Evolutionary conservation across 2,797 vertebrate genomes (phyloP).

Genomic region (Thamnophis elegans): DNA sequence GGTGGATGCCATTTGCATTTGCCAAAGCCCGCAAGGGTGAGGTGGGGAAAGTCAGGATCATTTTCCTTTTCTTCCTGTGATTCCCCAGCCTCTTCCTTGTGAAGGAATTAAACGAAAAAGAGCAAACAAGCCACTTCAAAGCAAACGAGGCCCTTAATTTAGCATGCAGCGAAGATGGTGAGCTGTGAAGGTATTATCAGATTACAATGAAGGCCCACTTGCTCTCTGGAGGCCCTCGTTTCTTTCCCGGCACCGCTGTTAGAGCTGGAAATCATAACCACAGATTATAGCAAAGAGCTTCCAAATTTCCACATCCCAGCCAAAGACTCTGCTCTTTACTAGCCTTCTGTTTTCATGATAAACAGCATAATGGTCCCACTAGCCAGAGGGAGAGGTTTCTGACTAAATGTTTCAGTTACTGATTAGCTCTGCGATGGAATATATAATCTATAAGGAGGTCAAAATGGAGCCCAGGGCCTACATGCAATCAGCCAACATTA

Average conservation of each 20-base stretch:
- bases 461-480: background rate
- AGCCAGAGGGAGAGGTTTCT: slow-evolving; percentile 46
- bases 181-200: slow-evolving; percentile 71
- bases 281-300: slow-evolving; percentile 72
- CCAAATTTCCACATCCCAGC: slow-evolving; percentile 71
- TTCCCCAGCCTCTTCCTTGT: slow-evolving; percentile 49
- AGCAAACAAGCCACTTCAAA: slow-evolving; percentile 63
- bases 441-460: background rate
- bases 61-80: slow-evolving; percentile 13
- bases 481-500: background rate
- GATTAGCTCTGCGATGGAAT: slow-evolving; percentile 22
- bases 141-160: slow-evolving; percentile 68
- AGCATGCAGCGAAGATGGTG: slow-evolving; percentile 62
- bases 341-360: slow-evolving; percentile 44
- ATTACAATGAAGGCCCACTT: slow-evolving; percentile 68
- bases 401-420: slow-evolving; percentile 49
- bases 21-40: background rate
- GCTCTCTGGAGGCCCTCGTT: slow-evolving; percentile 66
- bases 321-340: slow-evolving; percentile 61
- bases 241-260: slow-evolving; percentile 70
- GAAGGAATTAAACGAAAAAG: slow-evolving; percentile 53
- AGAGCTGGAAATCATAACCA: slow-evolving; percentile 70
- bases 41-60: slow-evolving; percentile 14
- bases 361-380: slow-evolving; percentile 52
- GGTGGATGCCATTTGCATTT: slow-evolving; percentile 28